Evolutionary conservation across 2,113 vertebrate genomes (phyloP), one percentile per base, ranked within the genome.

Genomic region (Spheniscus mendiculus): DNA sequence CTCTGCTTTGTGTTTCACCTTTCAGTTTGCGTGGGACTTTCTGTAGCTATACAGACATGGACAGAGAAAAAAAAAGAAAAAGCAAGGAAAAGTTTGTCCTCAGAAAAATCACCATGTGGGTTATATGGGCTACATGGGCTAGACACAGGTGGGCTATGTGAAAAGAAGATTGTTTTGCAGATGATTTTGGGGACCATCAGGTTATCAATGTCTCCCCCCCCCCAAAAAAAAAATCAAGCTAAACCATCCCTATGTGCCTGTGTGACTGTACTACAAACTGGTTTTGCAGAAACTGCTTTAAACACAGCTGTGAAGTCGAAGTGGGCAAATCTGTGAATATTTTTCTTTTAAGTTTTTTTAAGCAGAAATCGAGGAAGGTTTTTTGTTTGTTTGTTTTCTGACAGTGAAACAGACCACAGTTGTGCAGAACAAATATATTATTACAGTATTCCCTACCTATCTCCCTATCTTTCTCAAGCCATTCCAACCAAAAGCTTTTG

Each of bases 401-500:
- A n/a, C 23, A 66, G 29, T 25, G 52, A 79, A 78, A 65, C 77
- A 70, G 65, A 56, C 69, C 40, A 26, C 38, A 82, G 27, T 34
- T 65, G 65, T 5, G 52, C 49, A 83, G 78, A 82, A 69, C 47
- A 72, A 91, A 69, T 36, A 15, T 1, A 15, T 47, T 77, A 50
- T 20, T 55, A 22, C 69, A 89, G 38, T 34, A 8, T 58, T 85
- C 50, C 15, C 45, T 59, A 6, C 18, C 3, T 50, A 72, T 58
- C 49, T 89, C 44, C 34, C 15, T 74, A 15, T 74, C 58, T 77
- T 79, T 71, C 83, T 89, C 42, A 36, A 91, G 66, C 71, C 78
- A 66, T 89, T 94, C 81, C 62, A 76, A 21, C 78, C 59, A 89
- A 87, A 91, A 95, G 93, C 94, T 91, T 91, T 72, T 83, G 81